Base-by-base conservation (phyloP, 1,140 invertebrate genomes). In the Cydia amplana region DNA sequence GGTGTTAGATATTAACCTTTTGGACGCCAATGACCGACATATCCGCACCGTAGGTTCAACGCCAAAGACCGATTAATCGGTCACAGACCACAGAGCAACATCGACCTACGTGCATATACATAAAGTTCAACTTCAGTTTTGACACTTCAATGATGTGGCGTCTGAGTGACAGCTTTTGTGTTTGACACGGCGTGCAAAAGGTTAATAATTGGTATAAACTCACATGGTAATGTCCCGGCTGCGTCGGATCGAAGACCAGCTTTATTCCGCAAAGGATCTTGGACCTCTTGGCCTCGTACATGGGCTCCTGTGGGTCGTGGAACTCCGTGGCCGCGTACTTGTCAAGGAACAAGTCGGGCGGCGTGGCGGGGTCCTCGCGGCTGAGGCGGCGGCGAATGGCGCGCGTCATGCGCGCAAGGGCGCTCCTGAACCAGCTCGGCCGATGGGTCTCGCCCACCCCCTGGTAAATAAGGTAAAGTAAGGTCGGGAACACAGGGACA, bases 281-380 rank as follows among this genome's bases (percentile, higher is more conserved):
- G 9, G 84, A 87, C 43, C 84, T 75, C 32, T 78, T 81, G 0
- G 85, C 91, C 80, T 91, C 91, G 81, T 91, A 94, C 72, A 80
- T 80, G 12, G 79, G 91, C 79, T 91, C 94, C 46, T 94, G 91
- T 9, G 93, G 84, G 75, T 89, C 87, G 4, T 80, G 82, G 83
- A 91, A 88, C 14, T 87, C 93, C 20, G 93, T 80, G 18, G 91
- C 91, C 0, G 93, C 92, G 79, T 94, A 94, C 82, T 94, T 95
- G 83, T 95, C 94, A n/a, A 95, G 88, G 78, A 95, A 95, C 94
- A 94, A 95, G 78, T 95, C 95, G 0, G 94, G 94, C 1, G 94
- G 92, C 77, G 93, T 93, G 9, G 79, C 77, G 14, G 81, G 76
- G 5, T 80, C 77, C 12, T 87, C 83, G 4, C 82, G 77, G 43